A percentile compares a stretch with the other conserved stretches of the same genome.
Conservation (phyloP, 2,113 vertebrate genomes). For the Rhinoderma darwinii region DNA sequence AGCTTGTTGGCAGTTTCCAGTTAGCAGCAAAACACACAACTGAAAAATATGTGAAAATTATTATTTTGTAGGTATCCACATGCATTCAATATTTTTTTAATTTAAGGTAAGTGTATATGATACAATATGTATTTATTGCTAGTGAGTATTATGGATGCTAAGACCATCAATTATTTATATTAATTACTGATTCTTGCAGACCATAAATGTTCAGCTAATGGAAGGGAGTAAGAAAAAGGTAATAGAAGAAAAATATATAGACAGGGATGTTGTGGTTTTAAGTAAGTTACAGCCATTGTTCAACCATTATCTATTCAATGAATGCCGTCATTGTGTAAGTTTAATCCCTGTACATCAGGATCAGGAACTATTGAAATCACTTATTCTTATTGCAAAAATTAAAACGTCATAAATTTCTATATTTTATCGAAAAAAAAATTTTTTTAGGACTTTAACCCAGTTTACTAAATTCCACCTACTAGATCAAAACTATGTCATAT, state of each 20-base stretch:
- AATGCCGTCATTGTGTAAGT: not conserved
- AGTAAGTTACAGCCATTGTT: not conserved
- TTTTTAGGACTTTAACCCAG: not conserved
- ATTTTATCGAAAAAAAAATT: not conserved
- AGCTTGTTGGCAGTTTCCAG: no score
- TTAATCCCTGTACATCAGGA: not conserved
- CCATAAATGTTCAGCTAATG: constrained; percentile 6
- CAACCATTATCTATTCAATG: not conserved
- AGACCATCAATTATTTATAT: constrained; percentile 21
- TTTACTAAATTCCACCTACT: not conserved
- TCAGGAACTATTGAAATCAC: not conserved
- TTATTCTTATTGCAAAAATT: not conserved
- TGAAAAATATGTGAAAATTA: not conserved
- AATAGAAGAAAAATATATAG: not conserved
- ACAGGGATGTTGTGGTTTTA: not conserved
- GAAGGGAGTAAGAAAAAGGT: not conserved
- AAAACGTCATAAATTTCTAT: not conserved
- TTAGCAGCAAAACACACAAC: no score
- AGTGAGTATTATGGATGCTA: not conserved
- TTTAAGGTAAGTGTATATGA: not conserved
- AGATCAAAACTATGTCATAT: not conserved
- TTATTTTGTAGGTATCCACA: not conserved
- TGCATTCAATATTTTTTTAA: not conserved
- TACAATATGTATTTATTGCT: not conserved
- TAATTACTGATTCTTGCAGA: not conserved